These are phyloP conservation scores for Saimiri boliviensis DNA, from an alignment of 2,113 vertebrate species.

Conservation along the genomic window DNA sequence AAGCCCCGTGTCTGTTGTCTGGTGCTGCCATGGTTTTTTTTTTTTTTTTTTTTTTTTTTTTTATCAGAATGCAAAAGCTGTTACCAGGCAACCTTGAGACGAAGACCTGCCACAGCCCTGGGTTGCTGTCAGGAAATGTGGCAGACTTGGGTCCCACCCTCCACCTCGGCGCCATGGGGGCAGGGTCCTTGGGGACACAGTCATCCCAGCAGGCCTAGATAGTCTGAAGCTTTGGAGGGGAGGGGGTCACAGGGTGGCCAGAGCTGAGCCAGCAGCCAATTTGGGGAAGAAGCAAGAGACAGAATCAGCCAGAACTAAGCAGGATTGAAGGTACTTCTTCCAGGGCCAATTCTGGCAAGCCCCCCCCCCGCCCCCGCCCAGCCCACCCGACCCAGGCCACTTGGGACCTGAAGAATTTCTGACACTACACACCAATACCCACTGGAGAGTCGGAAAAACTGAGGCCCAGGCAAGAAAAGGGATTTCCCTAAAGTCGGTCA, in stretches of 20 bases:
- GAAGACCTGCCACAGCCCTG: conserved; percentile 65
- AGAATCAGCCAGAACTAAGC: neutral
- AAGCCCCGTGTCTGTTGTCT: conserved; percentile 38
- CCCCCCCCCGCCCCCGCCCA: no score
- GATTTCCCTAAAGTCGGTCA: neutral
- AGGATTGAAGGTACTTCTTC: neutral
- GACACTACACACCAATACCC: neutral
- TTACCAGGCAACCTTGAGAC: conserved; percentile 77
- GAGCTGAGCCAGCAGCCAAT: neutral
- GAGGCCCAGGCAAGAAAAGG: neutral
- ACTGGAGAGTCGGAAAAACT: neutral
- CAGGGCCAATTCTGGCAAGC: neutral
- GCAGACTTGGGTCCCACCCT: neutral
- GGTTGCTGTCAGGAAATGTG: conserved; percentile 15
- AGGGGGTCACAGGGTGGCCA: neutral
- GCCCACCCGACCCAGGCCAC: neutral
- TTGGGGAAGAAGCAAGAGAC: neutral
- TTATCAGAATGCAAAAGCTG: conserved; percentile 63
- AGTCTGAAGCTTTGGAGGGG: neutral
- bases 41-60: conserved; percentile 62
- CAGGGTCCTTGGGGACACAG: neutral
- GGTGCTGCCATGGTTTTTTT: neutral
- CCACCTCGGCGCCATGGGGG: neutral
- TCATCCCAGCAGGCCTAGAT: neutral
- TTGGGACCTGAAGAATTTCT: neutral